Evolutionary conservation across 2,113 vertebrate species (phyloP).

Genomic region (Alectura lathami): DNA sequence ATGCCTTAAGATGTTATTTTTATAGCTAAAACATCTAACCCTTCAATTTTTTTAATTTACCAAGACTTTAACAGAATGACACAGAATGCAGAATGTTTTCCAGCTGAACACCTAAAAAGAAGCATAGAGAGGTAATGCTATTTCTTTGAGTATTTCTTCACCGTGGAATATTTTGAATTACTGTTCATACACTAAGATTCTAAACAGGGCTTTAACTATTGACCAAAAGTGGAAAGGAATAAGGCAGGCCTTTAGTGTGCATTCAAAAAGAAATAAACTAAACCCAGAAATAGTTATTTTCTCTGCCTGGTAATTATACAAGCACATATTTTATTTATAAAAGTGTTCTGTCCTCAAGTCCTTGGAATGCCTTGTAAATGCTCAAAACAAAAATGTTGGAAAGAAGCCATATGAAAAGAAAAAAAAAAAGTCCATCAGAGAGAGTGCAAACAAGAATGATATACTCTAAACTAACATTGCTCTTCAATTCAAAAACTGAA

Average conservation of each 20-base stretch:
- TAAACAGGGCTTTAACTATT: background rate
- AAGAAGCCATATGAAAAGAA: background rate
- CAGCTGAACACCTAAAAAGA: background rate
- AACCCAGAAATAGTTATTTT: conserved; percentile 3
- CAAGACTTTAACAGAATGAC: background rate
- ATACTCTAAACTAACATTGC: background rate
- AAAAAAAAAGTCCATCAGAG: conserved; percentile 8
- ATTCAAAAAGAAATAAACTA: conserved; percentile 12
- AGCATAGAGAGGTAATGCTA: background rate
- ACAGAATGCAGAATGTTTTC: background rate
- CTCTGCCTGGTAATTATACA: conserved; percentile 33
- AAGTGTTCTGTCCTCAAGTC: conserved; percentile 6
- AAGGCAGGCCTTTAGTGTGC: background rate
- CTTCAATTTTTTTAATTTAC: background rate
- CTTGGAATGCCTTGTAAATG: background rate
- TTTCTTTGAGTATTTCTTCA: background rate
- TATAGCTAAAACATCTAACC: background rate
- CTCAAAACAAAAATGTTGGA: conserved; percentile 13
- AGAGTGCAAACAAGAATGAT: background rate
- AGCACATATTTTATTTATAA: conserved; percentile 40
- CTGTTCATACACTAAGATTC: background rate
- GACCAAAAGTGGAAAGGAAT: background rate
- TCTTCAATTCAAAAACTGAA: background rate
- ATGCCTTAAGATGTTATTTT: background rate
- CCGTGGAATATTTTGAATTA: background rate